These are phyloP conservation scores for Netelia virgata DNA, from an alignment of 2,888 invertebrate genomes.

Conservation along the genomic window DNA sequence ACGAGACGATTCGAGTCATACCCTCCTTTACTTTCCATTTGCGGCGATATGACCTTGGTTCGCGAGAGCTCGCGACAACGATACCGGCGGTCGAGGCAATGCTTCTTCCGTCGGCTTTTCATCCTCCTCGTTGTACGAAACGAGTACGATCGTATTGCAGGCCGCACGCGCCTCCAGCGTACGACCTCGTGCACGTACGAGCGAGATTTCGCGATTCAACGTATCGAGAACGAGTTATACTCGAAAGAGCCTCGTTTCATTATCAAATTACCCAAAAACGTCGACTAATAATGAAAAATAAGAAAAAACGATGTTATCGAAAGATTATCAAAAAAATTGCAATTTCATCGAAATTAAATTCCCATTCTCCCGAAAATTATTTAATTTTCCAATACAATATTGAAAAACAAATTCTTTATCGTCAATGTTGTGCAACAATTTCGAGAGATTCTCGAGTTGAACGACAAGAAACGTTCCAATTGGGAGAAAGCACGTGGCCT, in stretches of 20 bases:
- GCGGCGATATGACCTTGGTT: conserved; percentile 69
- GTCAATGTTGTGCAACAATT: no score
- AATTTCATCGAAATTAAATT: no score
- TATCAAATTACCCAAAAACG: background rate
- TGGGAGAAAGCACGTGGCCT: no score
- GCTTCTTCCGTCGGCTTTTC: conserved; percentile 51
- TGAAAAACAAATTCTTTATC: no score
- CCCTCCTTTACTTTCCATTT: conserved; percentile 67
- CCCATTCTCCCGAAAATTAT: no score
- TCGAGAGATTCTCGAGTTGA: no score
- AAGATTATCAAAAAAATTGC: no score
- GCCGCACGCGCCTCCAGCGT: conserved; percentile 34
- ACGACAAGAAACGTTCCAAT: no score
- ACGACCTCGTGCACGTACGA: conserved; percentile 20
- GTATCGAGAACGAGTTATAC: conserved; percentile 3
- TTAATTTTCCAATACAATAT: no score
- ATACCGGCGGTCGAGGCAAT: conserved; percentile 52
- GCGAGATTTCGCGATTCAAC: conserved; percentile 26
- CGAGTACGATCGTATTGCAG: conserved; percentile 37
- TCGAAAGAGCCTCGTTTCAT: conserved; percentile 10
- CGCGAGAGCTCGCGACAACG: conserved; percentile 60
- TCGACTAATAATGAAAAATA: no score
- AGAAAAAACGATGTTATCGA: no score
- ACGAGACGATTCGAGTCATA: conserved; percentile 64
- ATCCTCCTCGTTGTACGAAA: conserved; percentile 15